Conservation (phyloP, 37 sponge, comb jelly and placozoan species). For the Cladorhizidae sp. region DNA sequence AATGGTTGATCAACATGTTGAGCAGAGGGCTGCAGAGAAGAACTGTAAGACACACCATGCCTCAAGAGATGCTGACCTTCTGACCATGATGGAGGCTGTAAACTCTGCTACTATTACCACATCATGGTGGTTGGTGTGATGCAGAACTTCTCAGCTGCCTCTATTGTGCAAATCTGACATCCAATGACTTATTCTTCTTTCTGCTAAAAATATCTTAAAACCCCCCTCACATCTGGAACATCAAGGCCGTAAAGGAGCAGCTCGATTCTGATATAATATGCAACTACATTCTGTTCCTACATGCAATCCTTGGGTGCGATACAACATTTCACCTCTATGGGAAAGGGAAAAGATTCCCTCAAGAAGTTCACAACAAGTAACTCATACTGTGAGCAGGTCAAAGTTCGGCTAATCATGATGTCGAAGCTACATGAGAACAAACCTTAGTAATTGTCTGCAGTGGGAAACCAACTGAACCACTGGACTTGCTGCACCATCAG, state of each 20-base stretch:
- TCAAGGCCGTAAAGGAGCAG: slow-evolving; percentile 1
- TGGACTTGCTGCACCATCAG: slow-evolving; percentile 24
- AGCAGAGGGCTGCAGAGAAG: slow-evolving; percentile 27
- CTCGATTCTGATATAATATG: slow-evolving; percentile 31
- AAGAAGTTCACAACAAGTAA: not conserved
- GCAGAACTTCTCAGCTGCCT: slow-evolving; percentile 10
- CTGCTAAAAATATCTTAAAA: slow-evolving; percentile 4
- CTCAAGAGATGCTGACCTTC: slow-evolving; percentile 26
- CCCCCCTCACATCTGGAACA: not conserved
- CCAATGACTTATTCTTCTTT: slow-evolving; percentile 26
- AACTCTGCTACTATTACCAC: not conserved
- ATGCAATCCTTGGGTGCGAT: slow-evolving; percentile 47
- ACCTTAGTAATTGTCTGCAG: slow-evolving; percentile 26
- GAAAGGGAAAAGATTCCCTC: not conserved
- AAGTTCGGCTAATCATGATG: slow-evolving; percentile 1
- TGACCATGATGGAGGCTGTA: slow-evolving; percentile 18
- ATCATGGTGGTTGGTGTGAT: slow-evolving; percentile 19
- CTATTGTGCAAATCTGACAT: slow-evolving; percentile 1
- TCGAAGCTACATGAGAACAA: slow-evolving; percentile 2
- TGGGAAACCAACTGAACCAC: not conserved
- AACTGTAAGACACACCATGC: slow-evolving; percentile 17
- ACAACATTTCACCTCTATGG: slow-evolving; percentile 33
- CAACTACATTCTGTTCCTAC: slow-evolving; percentile 39
- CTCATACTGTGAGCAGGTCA: slow-evolving; percentile 8
- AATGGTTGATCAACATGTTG: slow-evolving; percentile 18